A percentile compares a stretch with the other conserved stretches of the same genome.
Evolutionary conservation across 2,888 invertebrate species (phyloP).

Genomic region (Eupithecia insigniata): DNA sequence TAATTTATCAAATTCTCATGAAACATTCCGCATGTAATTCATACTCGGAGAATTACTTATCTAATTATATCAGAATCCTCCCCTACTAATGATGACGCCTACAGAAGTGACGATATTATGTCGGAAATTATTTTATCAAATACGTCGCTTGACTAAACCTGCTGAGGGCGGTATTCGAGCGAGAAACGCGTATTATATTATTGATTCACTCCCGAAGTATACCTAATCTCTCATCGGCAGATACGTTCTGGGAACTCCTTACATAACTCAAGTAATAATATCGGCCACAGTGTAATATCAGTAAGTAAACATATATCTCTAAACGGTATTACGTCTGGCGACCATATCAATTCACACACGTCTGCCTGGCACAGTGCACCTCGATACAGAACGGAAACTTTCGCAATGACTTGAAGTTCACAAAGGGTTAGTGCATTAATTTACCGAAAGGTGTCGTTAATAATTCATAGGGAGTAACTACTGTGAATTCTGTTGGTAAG

Average conservation of each 20-base stretch:
- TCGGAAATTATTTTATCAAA: conserved; percentile 6
- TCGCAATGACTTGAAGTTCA: neutral
- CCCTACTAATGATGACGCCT: neutral
- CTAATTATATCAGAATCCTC: neutral
- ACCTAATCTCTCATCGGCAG: conserved; percentile 8
- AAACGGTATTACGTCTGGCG: conserved; percentile 17
- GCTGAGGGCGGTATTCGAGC: neutral
- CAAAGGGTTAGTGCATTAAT: neutral
- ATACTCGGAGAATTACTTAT: too few species aligned
- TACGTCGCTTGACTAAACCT: conserved; percentile 5
- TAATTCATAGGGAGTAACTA: neutral
- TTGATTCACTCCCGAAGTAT: neutral
- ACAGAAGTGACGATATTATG: neutral
- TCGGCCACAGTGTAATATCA: conserved; percentile 35
- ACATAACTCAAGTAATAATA: conserved; percentile 22
- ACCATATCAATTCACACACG: conserved; percentile 24
- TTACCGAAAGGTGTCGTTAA: neutral
- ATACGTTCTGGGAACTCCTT: conserved; percentile 11
- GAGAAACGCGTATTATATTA: conserved; percentile 5
- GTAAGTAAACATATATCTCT: conserved; percentile 41
- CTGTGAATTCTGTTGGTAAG: neutral
- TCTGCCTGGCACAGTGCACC: conserved; percentile 10
- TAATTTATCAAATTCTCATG: too few species aligned
- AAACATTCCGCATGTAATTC: too few species aligned
- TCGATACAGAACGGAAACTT: conserved; percentile 11